Evolutionary conservation across 2,888 invertebrate genomes (phyloP), one percentile per base, ranked within the genome.

Genomic region (Drosophila robusta): DNA sequence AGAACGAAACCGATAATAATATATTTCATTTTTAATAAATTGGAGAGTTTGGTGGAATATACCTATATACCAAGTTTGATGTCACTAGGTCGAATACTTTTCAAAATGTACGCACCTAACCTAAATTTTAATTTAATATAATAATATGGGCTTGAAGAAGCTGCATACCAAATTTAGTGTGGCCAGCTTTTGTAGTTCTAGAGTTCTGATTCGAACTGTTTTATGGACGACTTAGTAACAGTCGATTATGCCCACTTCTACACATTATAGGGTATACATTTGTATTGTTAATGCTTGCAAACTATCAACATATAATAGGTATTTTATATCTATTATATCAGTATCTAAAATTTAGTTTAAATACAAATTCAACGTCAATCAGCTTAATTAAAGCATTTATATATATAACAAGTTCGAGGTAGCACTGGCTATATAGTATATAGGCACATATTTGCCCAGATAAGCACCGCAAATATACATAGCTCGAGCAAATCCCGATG

Each of bases 401-500:
- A 39, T 39, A 16, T 14, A 16, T 8, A 32, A 16, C 4, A 34
- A n/a, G 34, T 18, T n/a, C 9, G 9, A 34, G 36, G 54, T 24
- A 50, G 63, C 44, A n/a, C 11, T 18, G 22, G 4, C 11, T 1
- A 12, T 44, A 46, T 14, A 41, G 9, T 39, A 39, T 36, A 45
- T 12, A 24, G 18, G n/a, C 7, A 38, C 29, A 44, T 42, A 41
- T 70, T 52, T 46, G 26, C 32, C 2, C 38, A 18, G 74, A 74
- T 66, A 74, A 66, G 39, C 60, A 22, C 16, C 16, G 29, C 51
- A 50, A 45, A 73, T 55, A 46, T 36, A 69, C 51, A 46, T 32
- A 62, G 41, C 39, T 68, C 16, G 11, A 24, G 11, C 46, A 55
- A 73, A 75, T 61, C 78, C 41, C 42, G 11, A 36, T 18, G 45